Evolutionary conservation across 2,113 vertebrate species (phyloP).

Genomic region (Cheirogaleus medius): DNA sequence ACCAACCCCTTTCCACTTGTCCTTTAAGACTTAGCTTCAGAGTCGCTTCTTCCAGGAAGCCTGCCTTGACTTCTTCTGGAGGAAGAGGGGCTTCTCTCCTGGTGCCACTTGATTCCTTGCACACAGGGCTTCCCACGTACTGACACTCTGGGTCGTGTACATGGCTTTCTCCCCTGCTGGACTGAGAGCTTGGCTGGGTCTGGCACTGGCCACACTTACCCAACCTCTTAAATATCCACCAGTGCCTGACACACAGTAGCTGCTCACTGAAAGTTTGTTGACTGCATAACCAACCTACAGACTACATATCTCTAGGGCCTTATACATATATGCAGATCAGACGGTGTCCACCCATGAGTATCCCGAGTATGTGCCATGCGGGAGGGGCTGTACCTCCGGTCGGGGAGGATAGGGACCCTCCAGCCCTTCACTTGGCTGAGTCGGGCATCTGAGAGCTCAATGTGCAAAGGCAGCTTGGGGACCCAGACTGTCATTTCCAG

Average conservation of each 20-base stretch:
- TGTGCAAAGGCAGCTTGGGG: slow-evolving; percentile 94
- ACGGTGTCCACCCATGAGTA: neutral
- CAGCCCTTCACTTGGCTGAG: slow-evolving; percentile 99
- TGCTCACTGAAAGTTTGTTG: neutral
- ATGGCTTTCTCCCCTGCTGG: neutral
- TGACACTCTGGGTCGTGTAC: neutral
- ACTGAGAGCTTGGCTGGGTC: neutral
- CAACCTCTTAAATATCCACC: neutral
- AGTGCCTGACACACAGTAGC: neutral
- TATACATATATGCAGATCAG: neutral
- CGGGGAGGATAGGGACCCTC: slow-evolving; percentile 96
- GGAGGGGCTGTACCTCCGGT: slow-evolving; percentile 88
- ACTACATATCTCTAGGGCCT: neutral
- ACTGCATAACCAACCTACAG: neutral
- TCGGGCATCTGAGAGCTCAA: slow-evolving; percentile 92
- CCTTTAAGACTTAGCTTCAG: neutral
- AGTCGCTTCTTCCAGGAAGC: slow-evolving; percentile 17
- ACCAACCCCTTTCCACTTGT: neutral
- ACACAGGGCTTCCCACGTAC: neutral
- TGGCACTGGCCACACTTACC: neutral
- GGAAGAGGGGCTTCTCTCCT: neutral
- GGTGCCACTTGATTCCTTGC: neutral
- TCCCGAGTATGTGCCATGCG: neutral
- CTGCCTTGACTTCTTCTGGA: neutral
- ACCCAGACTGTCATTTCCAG: slow-evolving; percentile 99